Conservation (phyloP, 1,140 invertebrate species). For the Diplogasteroides magnus region DNA sequence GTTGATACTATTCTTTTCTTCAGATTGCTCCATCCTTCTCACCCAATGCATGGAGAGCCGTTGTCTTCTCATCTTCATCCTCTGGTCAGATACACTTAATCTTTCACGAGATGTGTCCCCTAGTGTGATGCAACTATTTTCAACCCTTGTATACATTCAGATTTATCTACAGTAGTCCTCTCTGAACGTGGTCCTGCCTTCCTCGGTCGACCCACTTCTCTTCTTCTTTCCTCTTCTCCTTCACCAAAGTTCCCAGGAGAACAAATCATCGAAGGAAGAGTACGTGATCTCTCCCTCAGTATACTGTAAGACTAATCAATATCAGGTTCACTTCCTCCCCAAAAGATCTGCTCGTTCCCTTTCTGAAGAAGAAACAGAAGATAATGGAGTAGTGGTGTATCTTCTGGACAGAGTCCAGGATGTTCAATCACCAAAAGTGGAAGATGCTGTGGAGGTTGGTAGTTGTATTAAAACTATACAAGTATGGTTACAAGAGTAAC, state of each 20-base stretch:
- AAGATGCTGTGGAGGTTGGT: slow-evolving; percentile 17
- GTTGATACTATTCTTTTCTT: background rate
- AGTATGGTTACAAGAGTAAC: no score
- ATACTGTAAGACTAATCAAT: background rate
- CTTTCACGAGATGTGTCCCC: no score
- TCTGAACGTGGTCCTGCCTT: slow-evolving; percentile 22
- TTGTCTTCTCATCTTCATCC: slow-evolving; percentile 18
- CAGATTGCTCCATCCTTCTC: slow-evolving; percentile 21
- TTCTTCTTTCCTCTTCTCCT: slow-evolving; percentile 15
- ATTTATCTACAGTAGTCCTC: slow-evolving; percentile 20
- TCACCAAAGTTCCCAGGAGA: slow-evolving; percentile 16
- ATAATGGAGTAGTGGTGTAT: slow-evolving; percentile 24
- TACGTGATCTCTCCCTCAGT: background rate
- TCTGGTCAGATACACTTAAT: background rate
- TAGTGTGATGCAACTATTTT: background rate
- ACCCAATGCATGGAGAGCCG: slow-evolving; percentile 23
- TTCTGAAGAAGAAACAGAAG: slow-evolving; percentile 19
- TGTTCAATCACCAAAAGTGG: slow-evolving; percentile 21
- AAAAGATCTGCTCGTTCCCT: slow-evolving; percentile 12
- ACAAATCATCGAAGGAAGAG: slow-evolving; percentile 18
- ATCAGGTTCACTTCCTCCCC: slow-evolving; percentile 24
- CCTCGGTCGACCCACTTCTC: slow-evolving; percentile 21
- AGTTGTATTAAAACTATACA: slow-evolving; percentile 8
- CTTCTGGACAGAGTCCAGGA: slow-evolving; percentile 26
- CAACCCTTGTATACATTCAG: background rate